Percentiles rank a stretch among this genome's conserved stretches.
phyloP scores from a whole-genome alignment of 2,797 vertebrate genomes.

The Garrulus glandarius region DNA sequence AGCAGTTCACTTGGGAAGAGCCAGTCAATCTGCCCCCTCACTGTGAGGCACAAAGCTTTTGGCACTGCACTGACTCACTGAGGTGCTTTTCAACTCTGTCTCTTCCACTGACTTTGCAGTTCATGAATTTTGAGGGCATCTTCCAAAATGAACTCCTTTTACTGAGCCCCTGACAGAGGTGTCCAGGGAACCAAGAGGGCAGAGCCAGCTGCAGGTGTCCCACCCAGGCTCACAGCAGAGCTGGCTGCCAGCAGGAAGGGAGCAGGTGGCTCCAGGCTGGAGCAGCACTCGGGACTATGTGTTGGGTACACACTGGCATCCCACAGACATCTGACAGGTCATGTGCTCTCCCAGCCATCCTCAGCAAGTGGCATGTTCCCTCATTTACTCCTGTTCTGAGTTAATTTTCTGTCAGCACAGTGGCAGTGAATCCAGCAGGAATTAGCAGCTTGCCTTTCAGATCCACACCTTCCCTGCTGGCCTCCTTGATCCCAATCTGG shows the following conservation, averaged over 20 bases:
- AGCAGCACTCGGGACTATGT: rapidly evolving
- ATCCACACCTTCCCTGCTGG: not conserved
- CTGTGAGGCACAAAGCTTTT: not conserved
- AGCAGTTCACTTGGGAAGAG: not conserved
- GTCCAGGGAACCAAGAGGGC: not conserved
- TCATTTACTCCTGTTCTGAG: not conserved
- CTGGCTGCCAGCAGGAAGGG: not conserved
- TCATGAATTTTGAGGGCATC: not conserved
- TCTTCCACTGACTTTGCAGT: not conserved
- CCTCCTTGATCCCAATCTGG: not conserved
- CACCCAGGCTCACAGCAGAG: not conserved
- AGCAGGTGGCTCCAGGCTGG: not conserved
- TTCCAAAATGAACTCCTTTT: not conserved
- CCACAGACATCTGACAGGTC: not conserved
- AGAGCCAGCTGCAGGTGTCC: not conserved
- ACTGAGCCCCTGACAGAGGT: not conserved
- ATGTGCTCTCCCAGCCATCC: not conserved
- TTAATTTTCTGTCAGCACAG: not conserved
- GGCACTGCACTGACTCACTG: not conserved
- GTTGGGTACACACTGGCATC: not conserved
- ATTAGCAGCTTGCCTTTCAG: not conserved
- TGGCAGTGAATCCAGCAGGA: not conserved
- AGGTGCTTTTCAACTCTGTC: not conserved
- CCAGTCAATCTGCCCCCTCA: not conserved
- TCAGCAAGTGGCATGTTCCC: not conserved